phyloP scores from a whole-genome alignment of 2,113 vertebrate genomes.

The Calcarius ornatus region DNA sequence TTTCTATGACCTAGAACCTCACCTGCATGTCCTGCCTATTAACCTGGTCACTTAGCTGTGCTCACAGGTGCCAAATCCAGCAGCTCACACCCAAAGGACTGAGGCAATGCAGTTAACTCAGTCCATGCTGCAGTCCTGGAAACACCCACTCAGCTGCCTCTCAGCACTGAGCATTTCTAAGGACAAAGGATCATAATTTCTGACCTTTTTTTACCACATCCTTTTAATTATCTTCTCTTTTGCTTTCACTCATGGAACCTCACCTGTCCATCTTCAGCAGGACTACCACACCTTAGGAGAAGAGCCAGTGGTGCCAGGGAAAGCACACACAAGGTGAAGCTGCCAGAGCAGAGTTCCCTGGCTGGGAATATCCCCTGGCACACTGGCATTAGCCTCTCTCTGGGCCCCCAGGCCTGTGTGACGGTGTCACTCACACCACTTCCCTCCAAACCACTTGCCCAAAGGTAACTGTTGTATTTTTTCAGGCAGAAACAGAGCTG shows the following conservation, averaged over 20 bases:
- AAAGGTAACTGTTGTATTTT: not conserved
- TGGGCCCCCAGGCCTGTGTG: not conserved
- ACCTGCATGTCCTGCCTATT: not conserved
- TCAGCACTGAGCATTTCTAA: rapidly evolving
- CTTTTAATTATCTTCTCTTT: not conserved
- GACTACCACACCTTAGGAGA: not conserved
- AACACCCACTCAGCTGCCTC: not conserved
- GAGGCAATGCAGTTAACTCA: not conserved
- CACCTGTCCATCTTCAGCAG: not conserved
- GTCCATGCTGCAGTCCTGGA: not conserved
- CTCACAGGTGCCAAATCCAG: not conserved
- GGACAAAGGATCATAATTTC: not conserved
- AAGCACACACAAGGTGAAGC: rapidly evolving
- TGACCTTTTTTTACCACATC: not conserved
- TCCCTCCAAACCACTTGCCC: not conserved
- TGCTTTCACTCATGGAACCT: not conserved
- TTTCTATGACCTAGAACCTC: not conserved
- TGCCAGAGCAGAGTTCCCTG: not conserved
- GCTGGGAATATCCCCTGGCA: not conserved
- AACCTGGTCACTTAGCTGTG: not conserved
- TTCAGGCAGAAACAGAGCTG: not conserved
- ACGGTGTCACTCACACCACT: not conserved
- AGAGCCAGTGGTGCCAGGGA: not conserved
- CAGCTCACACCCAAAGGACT: not conserved
- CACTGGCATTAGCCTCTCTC: not conserved